Evolutionary conservation across 2,113 vertebrate species (phyloP), one percentile per base, ranked within the genome.

Genomic region (Chaetops frenatus): DNA sequence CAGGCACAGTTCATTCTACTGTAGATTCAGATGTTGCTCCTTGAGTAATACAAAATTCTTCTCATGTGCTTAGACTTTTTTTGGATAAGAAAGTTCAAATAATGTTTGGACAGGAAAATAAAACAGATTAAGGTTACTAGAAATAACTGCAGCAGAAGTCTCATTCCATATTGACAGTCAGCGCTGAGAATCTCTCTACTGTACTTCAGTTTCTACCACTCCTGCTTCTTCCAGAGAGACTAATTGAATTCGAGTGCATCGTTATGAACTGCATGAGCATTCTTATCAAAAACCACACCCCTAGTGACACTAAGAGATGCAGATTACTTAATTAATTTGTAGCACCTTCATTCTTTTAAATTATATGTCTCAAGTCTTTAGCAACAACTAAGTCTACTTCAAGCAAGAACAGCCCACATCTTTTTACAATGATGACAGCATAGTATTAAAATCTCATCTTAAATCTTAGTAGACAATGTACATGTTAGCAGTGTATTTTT

Each of bases 371-470:
- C 60, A 62, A 91, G 62, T 62, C 88, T 67, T 86, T 65, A 95
- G 47, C 42, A 96, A 85, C 66, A 90, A 58, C 87, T 38, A 81
- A 50, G 89, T 72, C 61, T 57, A 51, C 76, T 48, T 90, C n/a
- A 69, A 64, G 78, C 7, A 62, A 83, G 77, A 86, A 81, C 81
- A 96, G 71, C 38, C 71, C 62, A 90, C 64, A 22, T 62, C 64
- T 78, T 92, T 89, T 94, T 93, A 81, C 4, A 53, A 92, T 1
- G 4, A 50, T 90, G 89, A 94, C 85, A 97, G 82, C 45, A 91
- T 77, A 88, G 90, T 90, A 96, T 92, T 97, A 95, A 97, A 96
- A 94, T 33, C 56, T 80, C 45, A 72, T 60, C 90, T 90, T 87
- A 51, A 72, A 78, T 44, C 15, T 88, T 90, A 90, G 80, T 51